Base-by-base conservation (phyloP, 2,888 invertebrate genomes). In the Dusona sp. region DNA sequence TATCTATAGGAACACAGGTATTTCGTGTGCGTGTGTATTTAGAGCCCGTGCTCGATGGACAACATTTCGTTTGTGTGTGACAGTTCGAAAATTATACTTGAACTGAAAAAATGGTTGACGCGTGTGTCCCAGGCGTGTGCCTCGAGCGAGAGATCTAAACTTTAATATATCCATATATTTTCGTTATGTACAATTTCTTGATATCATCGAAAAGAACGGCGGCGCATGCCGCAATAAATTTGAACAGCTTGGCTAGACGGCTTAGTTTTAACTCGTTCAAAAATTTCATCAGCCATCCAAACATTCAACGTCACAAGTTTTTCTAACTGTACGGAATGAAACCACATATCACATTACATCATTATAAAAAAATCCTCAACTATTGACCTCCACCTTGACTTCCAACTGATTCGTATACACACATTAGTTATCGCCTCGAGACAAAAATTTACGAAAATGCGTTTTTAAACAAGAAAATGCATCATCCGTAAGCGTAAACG, bases 281-380 rank as follows among this genome's bases (percentile, higher is more conserved):
- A 22, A 61, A 74, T 85, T 85, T 85, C 85, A 64, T 85, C 79
- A 85, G 33, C 64, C 77, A 78, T 73, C 72, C 61, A 57, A 80
- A 75, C 38, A 65, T 9, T 42, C 38, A 9, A 36, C 16, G 51
- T 6, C n/a, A 65, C 8, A 11, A 42, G 42, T 11, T 13, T 13
- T 42, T 42, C 1, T 19, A 19, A 33, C n/a, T 13, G 19, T 6
- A 42, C n/a, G 36, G 48, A 54, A 78, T 48, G 82, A 82, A 85
- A 85, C 70, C 79, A 33, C 33, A 13, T 25, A 13, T 61, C 29
- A 25, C 38, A 42, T 82, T 79, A 79, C 85, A 85, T 85, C 82
- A 82, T 67, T 51, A 33, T 19, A 29, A 81, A 22, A 78, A 25
- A 67, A 38, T 45, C 9, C 48, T 36, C 22, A 70, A 64, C 54